These are phyloP conservation scores for Dipus sagitta DNA, from an alignment of 2,797 vertebrate genomes.

Conservation along the genomic window DNA sequence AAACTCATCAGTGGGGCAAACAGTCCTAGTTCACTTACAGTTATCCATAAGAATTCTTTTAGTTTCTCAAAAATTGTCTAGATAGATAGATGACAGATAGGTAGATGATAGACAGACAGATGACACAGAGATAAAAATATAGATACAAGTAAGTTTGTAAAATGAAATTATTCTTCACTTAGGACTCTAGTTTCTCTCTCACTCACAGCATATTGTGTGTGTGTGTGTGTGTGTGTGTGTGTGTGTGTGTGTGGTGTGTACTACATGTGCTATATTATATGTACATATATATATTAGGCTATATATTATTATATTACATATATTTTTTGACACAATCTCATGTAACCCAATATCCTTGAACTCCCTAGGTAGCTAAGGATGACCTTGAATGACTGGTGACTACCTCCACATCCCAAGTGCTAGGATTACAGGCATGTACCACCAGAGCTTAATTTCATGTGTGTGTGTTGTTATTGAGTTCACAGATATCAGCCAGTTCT, in stretches of 20 bases:
- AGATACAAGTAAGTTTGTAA: neutral
- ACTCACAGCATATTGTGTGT: no score
- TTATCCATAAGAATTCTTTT: slow-evolving; percentile 16
- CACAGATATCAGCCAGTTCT: neutral
- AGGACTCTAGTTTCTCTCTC: neutral
- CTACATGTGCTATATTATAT: no score
- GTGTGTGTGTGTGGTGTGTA: no score
- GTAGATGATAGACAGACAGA: neutral
- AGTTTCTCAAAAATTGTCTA: slow-evolving; percentile 11
- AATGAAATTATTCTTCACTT: neutral
- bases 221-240: neutral
- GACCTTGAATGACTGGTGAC: neutral
- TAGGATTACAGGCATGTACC: neutral
- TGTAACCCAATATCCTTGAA: neutral
- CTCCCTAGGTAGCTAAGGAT: neutral
- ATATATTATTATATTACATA: neutral
- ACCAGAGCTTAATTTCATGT: no score
- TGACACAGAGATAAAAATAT: neutral
- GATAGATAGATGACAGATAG: neutral
- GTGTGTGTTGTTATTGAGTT: neutral
- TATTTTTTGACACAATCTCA: neutral
- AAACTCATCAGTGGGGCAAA: neutral
- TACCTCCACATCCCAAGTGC: neutral
- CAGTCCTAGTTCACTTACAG: neutral
- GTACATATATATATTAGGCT: no score